phyloP scores from a whole-genome alignment of 2,797 vertebrate species.

The Leptatherina wallacei region DNA sequence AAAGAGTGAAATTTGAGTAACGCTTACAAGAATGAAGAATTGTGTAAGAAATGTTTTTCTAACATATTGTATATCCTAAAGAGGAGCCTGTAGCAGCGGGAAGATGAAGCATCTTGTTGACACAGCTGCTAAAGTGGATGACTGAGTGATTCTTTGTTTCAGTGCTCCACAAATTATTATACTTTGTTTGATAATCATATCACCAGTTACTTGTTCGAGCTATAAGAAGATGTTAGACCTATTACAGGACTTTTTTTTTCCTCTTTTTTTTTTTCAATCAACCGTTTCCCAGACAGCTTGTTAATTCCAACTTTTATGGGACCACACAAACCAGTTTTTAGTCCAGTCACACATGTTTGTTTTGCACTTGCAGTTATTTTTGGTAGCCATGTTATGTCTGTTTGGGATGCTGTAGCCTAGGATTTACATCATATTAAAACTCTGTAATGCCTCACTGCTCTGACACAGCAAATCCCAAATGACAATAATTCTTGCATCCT shows the following conservation, averaged over 20 bases:
- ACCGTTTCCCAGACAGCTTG: not conserved
- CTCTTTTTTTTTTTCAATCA: too few species aligned
- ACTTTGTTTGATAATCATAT: not conserved
- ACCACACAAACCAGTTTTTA: not conserved
- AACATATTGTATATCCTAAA: not conserved
- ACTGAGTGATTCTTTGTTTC: not conserved
- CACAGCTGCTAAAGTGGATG: constrained; percentile 51
- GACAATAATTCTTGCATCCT: not conserved
- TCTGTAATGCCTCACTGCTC: not conserved
- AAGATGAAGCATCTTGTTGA: constrained; percentile 43
- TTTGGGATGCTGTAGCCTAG: not conserved
- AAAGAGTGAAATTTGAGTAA: not conserved
- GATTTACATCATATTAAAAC: not conserved
- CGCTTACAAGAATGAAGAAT: not conserved
- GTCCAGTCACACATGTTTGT: not conserved
- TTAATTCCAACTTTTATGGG: not conserved
- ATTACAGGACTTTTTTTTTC: not conserved
- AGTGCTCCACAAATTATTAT: not conserved
- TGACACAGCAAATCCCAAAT: not conserved
- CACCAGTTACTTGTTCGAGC: not conserved
- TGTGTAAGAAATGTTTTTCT: not conserved
- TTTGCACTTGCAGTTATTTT: not conserved
- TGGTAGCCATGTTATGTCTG: not conserved
- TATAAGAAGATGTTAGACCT: not conserved
- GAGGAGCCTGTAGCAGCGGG: constrained; percentile 20